Conservation (phyloP, 1,140 invertebrate species). For the Myzus persicae region DNA sequence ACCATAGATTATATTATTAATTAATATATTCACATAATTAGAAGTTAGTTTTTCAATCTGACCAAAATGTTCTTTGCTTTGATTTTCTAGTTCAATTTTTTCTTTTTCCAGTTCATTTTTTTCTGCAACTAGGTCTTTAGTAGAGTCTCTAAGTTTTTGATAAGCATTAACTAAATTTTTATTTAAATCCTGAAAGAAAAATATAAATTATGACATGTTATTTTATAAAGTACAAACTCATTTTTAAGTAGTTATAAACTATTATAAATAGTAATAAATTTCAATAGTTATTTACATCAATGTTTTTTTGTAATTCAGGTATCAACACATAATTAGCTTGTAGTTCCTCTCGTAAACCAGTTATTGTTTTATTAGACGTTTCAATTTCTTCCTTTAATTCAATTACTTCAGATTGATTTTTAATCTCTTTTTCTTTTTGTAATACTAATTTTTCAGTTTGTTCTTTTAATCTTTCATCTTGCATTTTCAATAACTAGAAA, state of each 20-base stretch:
- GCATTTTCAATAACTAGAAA: constrained; percentile 34
- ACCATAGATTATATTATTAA: neutral
- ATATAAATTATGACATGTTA: neutral
- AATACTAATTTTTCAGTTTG: neutral
- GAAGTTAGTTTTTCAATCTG: constrained; percentile 36
- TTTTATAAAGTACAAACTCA: neutral
- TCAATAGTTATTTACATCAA: neutral
- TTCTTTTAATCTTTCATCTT: constrained; percentile 1
- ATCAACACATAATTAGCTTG: neutral
- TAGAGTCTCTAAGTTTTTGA: neutral
- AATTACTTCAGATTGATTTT: neutral
- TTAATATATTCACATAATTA: constrained; percentile 30
- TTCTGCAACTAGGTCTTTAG: neutral
- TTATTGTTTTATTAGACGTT: constrained; percentile 23
- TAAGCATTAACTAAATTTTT: constrained; percentile 6
- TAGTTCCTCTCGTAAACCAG: neutral
- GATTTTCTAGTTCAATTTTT: constrained; percentile 35
- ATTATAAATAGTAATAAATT: neutral
- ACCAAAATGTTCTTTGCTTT: neutral
- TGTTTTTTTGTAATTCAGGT: constrained; percentile 38
- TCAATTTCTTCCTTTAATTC: constrained; percentile 38
- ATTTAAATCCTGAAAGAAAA: constrained; percentile 28
- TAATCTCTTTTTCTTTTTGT: constrained; percentile 20
- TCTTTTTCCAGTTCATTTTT: constrained; percentile 39
- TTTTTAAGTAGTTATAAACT: too few species aligned